A percentile compares a stretch with the other conserved stretches of the same genome.
Evolutionary conservation across 2,113 vertebrate species (phyloP).

Genomic region (Neomonachus schauinslandi): DNA sequence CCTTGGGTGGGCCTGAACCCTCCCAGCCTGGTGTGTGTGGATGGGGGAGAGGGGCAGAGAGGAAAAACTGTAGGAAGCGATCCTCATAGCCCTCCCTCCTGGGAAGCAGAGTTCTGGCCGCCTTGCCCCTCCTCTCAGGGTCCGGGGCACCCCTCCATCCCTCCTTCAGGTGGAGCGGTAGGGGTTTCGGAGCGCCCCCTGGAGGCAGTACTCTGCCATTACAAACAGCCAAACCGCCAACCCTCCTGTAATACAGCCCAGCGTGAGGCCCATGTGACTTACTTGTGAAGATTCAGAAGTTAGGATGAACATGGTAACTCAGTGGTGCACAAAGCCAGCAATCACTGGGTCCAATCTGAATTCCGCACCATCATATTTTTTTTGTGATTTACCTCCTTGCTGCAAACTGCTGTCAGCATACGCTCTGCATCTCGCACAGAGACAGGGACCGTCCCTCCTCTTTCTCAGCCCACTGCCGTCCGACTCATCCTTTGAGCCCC

Average conservation of each 20-base stretch:
- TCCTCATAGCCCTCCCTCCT: fast-evolving
- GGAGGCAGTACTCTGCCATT: background rate
- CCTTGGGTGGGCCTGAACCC: background rate
- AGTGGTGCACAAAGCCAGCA: background rate
- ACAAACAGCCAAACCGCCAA: background rate
- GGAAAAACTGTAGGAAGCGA: background rate
- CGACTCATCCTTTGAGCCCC: too few species aligned
- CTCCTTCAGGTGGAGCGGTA: too few species aligned
- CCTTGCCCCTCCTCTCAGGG: fast-evolving
- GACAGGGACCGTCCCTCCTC: fast-evolving
- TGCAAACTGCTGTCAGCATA: fast-evolving
- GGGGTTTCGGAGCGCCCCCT: background rate
- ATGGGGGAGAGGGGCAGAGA: background rate
- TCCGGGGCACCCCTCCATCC: background rate
- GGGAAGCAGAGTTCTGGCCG: background rate
- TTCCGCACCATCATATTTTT: background rate
- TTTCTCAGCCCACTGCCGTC: fast-evolving
- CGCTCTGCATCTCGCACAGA: too few species aligned
- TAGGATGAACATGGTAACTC: background rate
- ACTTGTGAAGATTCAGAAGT: background rate
- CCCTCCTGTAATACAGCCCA: fast-evolving
- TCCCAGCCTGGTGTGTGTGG: too few species aligned
- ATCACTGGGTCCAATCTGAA: too few species aligned
- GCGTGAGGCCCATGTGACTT: background rate
- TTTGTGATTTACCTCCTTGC: background rate